phyloP scores from a whole-genome alignment of 1,140 invertebrate genomes.

The Drosophila malerkotliana region DNA sequence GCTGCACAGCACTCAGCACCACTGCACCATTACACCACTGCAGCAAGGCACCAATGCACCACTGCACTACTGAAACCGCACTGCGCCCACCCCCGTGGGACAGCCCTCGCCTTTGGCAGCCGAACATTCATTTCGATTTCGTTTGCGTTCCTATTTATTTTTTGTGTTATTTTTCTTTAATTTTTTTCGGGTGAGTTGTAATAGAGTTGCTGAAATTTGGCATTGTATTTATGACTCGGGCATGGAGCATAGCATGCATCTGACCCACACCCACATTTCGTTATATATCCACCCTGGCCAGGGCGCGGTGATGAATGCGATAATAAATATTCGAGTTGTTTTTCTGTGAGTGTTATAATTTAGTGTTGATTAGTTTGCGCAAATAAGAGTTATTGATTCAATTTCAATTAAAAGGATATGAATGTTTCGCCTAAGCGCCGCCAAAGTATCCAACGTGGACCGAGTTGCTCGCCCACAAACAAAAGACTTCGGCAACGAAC shows the following conservation, averaged over 20 bases:
- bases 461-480: constrained; percentile 37
- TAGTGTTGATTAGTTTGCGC: constrained; percentile 82
- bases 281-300: constrained; percentile 48
- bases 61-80: not conserved
- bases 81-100: constrained; percentile 35
- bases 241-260: constrained; percentile 43
- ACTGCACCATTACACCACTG: constrained; percentile 1
- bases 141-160: constrained; percentile 39
- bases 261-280: constrained; percentile 45
- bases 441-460: not conserved
- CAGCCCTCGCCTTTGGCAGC: constrained; percentile 66
- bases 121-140: constrained; percentile 63
- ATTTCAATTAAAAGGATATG: constrained; percentile 83
- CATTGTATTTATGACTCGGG: constrained; percentile 65
- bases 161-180: constrained; percentile 20
- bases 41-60: not conserved
- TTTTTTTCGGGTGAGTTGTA: constrained; percentile 63
- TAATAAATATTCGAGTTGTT: constrained; percentile 81
- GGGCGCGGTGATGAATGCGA: constrained; percentile 75
- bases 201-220: constrained; percentile 81
- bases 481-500: constrained; percentile 65
- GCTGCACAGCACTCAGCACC: constrained; percentile 54
- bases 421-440: constrained; percentile 57
- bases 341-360: constrained; percentile 79
- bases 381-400: constrained; percentile 82